Conservation (phyloP, 1,140 invertebrate species). For the Bombus turneri region DNA sequence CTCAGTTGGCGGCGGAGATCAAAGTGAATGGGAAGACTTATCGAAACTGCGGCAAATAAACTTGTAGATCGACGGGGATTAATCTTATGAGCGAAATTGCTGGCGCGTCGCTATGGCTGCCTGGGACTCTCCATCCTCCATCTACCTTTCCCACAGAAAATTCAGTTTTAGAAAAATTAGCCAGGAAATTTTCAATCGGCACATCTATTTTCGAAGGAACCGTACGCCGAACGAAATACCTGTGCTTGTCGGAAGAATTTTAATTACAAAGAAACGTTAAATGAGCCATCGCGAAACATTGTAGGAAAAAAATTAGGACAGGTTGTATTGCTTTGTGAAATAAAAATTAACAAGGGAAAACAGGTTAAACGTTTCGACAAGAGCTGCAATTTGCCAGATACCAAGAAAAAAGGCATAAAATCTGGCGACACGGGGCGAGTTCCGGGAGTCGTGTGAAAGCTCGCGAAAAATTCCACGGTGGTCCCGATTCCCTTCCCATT, state of each 20-base stretch:
- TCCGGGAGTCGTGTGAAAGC: background rate
- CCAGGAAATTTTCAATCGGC: too few species aligned
- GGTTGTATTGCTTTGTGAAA: background rate
- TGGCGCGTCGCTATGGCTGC: slow-evolving; percentile 39
- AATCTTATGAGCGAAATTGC: slow-evolving; percentile 39
- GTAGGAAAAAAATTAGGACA: background rate
- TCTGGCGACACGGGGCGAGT: background rate
- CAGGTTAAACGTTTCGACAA: background rate
- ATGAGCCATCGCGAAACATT: background rate
- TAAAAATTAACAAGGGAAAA: background rate
- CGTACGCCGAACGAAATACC: too few species aligned
- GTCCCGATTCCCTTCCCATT: slow-evolving; percentile 27
- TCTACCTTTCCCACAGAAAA: background rate
- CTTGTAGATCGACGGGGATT: slow-evolving; percentile 57
- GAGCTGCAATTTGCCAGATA: background rate
- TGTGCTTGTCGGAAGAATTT: background rate
- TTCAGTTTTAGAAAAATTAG: too few species aligned
- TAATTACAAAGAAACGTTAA: background rate
- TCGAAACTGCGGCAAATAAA: slow-evolving; percentile 50
- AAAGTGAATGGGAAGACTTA: slow-evolving; percentile 66
- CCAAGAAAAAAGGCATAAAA: too few species aligned
- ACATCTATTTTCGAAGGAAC: too few species aligned
- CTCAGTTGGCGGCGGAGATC: slow-evolving; percentile 41
- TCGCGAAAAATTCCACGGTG: slow-evolving; percentile 8
- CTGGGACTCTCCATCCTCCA: background rate